Evolutionary conservation across 2,888 invertebrate genomes (phyloP), one percentile per base, ranked within the genome.

Genomic region (Blastobasis lacticolella): DNA sequence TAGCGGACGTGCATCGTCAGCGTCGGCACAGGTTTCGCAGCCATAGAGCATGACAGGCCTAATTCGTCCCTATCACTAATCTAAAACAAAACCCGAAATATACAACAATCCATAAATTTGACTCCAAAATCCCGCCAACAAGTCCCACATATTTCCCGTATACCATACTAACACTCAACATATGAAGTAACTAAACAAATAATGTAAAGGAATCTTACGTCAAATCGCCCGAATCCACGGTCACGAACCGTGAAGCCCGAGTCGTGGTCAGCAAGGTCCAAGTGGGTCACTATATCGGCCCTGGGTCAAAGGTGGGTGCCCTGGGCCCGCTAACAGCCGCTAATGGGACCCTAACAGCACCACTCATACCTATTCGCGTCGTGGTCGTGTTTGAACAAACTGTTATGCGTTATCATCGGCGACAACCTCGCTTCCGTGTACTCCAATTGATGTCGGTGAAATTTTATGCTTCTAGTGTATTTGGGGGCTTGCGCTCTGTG

Each of bases 331-430:
- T 82, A 84, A 83, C 68, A 63, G 67, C 66, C 71, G 78, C 65
- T 86, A 86, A 85, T 78, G 75, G 66, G 55, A 53, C 73, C 73
- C 78, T 81, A 81, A 82, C 70, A 70, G 66, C 67, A 67, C 57
- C 60, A 69, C 73, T 76, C 75, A 75, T 69, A 68, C 64, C 23
- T 66, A 67, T 78, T 79, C 78, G 83, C 5, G 80, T 79, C 67
- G 61, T 63, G 23, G 57, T 61, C 58, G 53, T 73, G 71, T 80
- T 74, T 74, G 68, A 50, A 58, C 57, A 71, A 72, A 75, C 69
- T 67, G 69, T 77, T 78, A 78, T 57, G 55, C 54, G 50, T 57
- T 57, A 71, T 69, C 64, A 68, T 64, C 45, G 57, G 57, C 58
- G 53, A 23, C 23, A 23, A 23, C 23, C 23, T 2, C 23, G 23